Evolutionary conservation across 53 echinoderm and acorn worm species (phyloP), one percentile per base, ranked within the genome.

Genomic region (Zoroaster sp.): DNA sequence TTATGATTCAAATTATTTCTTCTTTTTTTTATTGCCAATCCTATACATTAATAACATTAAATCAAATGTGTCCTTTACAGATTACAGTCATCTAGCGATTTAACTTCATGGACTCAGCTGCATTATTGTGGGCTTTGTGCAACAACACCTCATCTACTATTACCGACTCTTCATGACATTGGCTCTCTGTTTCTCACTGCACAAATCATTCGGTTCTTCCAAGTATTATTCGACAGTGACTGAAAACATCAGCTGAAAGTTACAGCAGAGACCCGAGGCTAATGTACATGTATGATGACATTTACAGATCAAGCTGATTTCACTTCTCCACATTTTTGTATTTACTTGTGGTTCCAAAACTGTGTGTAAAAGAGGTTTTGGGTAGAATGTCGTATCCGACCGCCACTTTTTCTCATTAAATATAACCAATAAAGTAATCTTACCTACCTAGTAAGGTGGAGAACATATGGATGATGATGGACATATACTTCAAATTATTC

Each of bases 11-110:
- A 4, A 0, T 73, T 73, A 9, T 36, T 20, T 23, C 36, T 80
- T 36, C 32, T 52, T 54, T 23, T 82, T 71, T 3, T 18, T 38
- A 23, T 4, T 15, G 23, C 37, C 63, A 14, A 13, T 33, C 5
- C 46, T 18, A 40, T 15, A 82, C 17, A 9, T 66, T n/a, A n/a
- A n/a, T n/a, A n/a, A n/a, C n/a, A n/a, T n/a, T n/a, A n/a, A n/a
- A n/a, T n/a, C n/a, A n/a, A n/a, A n/a, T 40, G 11, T 78, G 1
- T 51, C 40, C 34, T 78, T 63, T 81, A 71, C 94, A 94, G 94
- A 72, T 89, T 94, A 78, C 89, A 94, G 94, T 74, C 94, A 94
- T 92, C 92, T 94, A 23, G 90, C 89, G 28, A 92, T 94, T 65
- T 94, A 89, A 92, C 32, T 75, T 14, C 32, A 40, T 8, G 20